These are phyloP conservation scores for Limnephilus lunatus DNA, from an alignment of 2,888 invertebrate genomes.

Conservation along the genomic window DNA sequence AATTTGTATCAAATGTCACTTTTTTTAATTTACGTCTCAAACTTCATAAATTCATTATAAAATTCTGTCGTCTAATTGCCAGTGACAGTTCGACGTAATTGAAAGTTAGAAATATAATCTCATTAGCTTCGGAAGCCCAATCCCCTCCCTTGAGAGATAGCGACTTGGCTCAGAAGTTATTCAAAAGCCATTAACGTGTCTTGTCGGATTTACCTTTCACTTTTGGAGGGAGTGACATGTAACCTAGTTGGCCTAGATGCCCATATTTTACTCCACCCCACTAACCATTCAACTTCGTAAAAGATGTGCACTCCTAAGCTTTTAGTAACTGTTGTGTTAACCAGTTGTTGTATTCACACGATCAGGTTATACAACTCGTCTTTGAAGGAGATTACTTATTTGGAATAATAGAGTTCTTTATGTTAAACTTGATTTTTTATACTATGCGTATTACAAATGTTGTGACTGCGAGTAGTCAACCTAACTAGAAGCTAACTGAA, in stretches of 20 bases:
- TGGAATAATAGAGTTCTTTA: too few species aligned
- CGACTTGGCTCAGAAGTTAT: constrained; percentile 46
- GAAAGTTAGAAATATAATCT: constrained; percentile 23
- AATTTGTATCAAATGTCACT: background rate
- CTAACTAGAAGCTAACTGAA: too few species aligned
- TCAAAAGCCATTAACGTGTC: constrained; percentile 61
- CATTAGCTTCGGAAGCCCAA: constrained; percentile 24
- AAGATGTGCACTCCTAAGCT: background rate
- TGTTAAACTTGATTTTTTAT: too few species aligned
- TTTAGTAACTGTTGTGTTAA: background rate
- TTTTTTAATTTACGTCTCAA: background rate
- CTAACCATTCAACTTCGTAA: background rate
- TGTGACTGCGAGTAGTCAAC: too few species aligned
- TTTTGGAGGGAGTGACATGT: constrained; percentile 55
- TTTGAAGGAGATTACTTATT: too few species aligned
- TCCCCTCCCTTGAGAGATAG: constrained; percentile 12
- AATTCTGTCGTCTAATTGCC: background rate
- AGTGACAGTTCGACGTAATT: constrained; percentile 14
- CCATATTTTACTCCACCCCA: background rate
- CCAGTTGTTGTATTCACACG: too few species aligned
- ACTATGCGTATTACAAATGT: too few species aligned
- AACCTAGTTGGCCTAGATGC: constrained; percentile 44
- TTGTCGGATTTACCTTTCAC: constrained; percentile 60
- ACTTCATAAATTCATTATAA: background rate
- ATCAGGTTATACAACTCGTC: too few species aligned